Conservation (phyloP, 2,797 vertebrate genomes). For the Danio aesculapii region DNA sequence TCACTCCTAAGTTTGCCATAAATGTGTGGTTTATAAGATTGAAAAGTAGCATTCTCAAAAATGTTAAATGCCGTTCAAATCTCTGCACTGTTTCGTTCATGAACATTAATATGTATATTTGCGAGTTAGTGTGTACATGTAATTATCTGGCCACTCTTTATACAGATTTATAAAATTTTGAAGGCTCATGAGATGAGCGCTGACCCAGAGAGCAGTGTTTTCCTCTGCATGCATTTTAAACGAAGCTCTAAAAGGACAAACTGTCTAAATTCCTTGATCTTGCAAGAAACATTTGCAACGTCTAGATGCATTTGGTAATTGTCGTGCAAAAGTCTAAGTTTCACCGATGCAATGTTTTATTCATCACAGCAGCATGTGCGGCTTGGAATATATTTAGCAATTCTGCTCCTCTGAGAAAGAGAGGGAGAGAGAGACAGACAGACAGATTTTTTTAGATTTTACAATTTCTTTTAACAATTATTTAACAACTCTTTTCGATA, state of each 20-base stretch:
- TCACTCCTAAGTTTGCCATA: slow-evolving; percentile 5
- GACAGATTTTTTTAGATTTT: too few species aligned
- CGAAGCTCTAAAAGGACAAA: slow-evolving; percentile 62
- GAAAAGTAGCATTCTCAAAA: too few species aligned
- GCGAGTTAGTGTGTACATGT: neutral
- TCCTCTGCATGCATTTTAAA: neutral
- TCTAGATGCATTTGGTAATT: slow-evolving; percentile 40
- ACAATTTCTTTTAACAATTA: too few species aligned
- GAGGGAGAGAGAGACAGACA: neutral
- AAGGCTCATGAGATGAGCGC: neutral
- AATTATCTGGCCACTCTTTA: neutral
- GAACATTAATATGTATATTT: slow-evolving; percentile 62
- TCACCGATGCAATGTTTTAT: slow-evolving; percentile 49
- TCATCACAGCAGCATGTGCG: slow-evolving; percentile 35
- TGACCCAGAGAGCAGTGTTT: neutral
- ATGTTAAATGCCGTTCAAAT: slow-evolving; percentile 65
- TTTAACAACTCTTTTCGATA: too few species aligned
- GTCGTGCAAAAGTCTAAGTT: slow-evolving; percentile 28
- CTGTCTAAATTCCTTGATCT: slow-evolving; percentile 7
- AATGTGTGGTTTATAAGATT: neutral
- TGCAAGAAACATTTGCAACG: slow-evolving; percentile 7
- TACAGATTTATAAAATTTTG: neutral
- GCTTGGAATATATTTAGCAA: slow-evolving; percentile 38
- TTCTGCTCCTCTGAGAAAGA: neutral
- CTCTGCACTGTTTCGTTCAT: slow-evolving; percentile 73